Evolutionary conservation across 2,888 invertebrate genomes (phyloP).

Genomic region (Rhodophaea formosa): DNA sequence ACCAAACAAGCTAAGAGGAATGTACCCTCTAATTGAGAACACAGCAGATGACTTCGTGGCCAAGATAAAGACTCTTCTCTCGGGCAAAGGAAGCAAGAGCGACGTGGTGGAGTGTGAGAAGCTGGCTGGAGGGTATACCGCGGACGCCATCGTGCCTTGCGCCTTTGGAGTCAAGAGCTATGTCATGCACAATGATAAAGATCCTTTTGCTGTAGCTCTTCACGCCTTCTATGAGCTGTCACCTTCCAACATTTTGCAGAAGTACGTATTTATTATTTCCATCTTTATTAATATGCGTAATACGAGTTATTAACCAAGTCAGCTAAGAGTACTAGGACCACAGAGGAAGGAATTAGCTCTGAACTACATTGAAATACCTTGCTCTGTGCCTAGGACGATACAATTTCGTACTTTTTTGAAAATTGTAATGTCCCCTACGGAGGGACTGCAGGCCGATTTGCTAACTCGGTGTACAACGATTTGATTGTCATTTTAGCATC

Average conservation of each 20-base stretch:
- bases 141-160: slow-evolving; percentile 74
- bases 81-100: slow-evolving; percentile 6
- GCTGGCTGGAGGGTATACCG: slow-evolving; percentile 70
- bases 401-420: too few species aligned
- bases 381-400: too few species aligned
- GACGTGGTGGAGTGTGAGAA: slow-evolving; percentile 59
- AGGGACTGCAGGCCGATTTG: too few species aligned
- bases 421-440: too few species aligned
- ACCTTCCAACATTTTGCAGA: slow-evolving; percentile 65
- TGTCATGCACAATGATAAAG: slow-evolving; percentile 67
- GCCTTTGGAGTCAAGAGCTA: slow-evolving; percentile 70
- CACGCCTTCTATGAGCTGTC: slow-evolving; percentile 72
- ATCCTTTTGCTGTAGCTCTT: slow-evolving; percentile 71
- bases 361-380: too few species aligned
- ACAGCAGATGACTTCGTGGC: slow-evolving; percentile 63
- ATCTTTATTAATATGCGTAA: too few species aligned
- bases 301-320: too few species aligned
- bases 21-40: slow-evolving; percentile 69
- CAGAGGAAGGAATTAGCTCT: too few species aligned
- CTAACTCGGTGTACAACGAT: too few species aligned
- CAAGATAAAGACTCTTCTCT: slow-evolving; percentile 42
- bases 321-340: too few species aligned
- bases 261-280: slow-evolving; percentile 50
- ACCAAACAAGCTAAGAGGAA: slow-evolving; percentile 70
- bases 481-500: too few species aligned